Conservation (phyloP, 37 sponge, comb jelly and placozoan species). For the Spongia lamella region DNA sequence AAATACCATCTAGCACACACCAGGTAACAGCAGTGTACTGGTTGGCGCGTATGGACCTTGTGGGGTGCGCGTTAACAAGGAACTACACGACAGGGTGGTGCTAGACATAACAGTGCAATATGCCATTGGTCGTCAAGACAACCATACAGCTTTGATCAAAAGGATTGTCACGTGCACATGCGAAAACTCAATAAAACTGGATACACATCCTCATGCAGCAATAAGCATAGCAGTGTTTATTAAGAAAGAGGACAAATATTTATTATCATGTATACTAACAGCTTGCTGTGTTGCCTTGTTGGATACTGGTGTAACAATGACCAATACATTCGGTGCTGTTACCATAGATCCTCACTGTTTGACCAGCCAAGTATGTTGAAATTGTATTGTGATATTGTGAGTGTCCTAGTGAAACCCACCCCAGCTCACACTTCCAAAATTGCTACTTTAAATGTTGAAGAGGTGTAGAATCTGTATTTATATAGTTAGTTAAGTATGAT, state of each 20-base stretch:
- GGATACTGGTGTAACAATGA: slow-evolving; percentile 76
- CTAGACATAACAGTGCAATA: slow-evolving; percentile 72
- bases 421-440: too few relatives aligned
- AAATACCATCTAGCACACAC: neutral
- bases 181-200: slow-evolving; percentile 20
- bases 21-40: slow-evolving; percentile 19
- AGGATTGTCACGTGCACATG: slow-evolving; percentile 50
- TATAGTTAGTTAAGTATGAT: too few relatives aligned
- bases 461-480: too few relatives aligned
- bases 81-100: slow-evolving; percentile 60
- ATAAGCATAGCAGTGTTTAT: slow-evolving; percentile 72
- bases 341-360: slow-evolving; percentile 62
- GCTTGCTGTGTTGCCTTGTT: slow-evolving; percentile 76
- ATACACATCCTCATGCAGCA: slow-evolving; percentile 79
- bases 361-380: too few relatives aligned
- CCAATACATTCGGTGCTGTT: slow-evolving; percentile 60
- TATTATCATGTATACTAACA: slow-evolving; percentile 59
- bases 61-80: slow-evolving; percentile 67
- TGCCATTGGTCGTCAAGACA: slow-evolving; percentile 54
- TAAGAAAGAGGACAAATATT: slow-evolving; percentile 68
- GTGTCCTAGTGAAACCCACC: too few relatives aligned
- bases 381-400: too few relatives aligned
- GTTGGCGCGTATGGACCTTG: slow-evolving; percentile 83
- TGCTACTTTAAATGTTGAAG: too few relatives aligned
- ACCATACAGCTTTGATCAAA: slow-evolving; percentile 55